Conservation (phyloP, 1,140 invertebrate genomes). For the Cyclina sinensis region DNA sequence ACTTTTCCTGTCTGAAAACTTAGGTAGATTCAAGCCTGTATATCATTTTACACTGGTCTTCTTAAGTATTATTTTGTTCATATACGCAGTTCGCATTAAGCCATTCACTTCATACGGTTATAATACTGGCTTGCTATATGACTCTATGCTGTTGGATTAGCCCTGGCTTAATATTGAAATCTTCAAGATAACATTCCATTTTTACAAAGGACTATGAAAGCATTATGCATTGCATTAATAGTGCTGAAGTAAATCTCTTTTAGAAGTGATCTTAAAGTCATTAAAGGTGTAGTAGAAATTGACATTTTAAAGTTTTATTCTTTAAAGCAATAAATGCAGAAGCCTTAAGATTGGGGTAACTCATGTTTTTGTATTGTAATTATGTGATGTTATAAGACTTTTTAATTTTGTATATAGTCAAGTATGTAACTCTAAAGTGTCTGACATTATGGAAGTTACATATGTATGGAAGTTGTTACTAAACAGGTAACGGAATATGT, state of each 20-base stretch:
- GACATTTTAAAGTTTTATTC: slow-evolving; percentile 19
- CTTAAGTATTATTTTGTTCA: no score
- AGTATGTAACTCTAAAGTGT: slow-evolving; percentile 48
- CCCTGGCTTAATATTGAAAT: neutral
- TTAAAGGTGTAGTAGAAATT: neutral
- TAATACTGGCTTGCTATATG: neutral
- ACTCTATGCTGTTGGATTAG: neutral
- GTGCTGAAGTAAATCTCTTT: slow-evolving; percentile 4
- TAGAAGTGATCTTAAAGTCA: neutral
- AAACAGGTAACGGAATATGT: neutral
- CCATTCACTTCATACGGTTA: neutral
- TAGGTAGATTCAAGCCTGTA: neutral
- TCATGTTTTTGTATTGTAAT: slow-evolving; percentile 45
- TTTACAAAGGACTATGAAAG: neutral
- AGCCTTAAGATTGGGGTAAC: slow-evolving; percentile 40
- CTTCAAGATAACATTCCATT: neutral
- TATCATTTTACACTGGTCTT: neutral
- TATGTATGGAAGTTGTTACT: slow-evolving; percentile 45
- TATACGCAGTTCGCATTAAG: neutral
- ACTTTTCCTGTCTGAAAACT: no score
- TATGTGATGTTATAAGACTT: slow-evolving; percentile 29
- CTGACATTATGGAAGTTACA: slow-evolving; percentile 32
- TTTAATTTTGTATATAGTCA: slow-evolving; percentile 27
- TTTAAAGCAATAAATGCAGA: slow-evolving; percentile 14
- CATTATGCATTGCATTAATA: neutral